phyloP scores from a whole-genome alignment of 2,888 invertebrate species.

The Nudaria mundana region DNA sequence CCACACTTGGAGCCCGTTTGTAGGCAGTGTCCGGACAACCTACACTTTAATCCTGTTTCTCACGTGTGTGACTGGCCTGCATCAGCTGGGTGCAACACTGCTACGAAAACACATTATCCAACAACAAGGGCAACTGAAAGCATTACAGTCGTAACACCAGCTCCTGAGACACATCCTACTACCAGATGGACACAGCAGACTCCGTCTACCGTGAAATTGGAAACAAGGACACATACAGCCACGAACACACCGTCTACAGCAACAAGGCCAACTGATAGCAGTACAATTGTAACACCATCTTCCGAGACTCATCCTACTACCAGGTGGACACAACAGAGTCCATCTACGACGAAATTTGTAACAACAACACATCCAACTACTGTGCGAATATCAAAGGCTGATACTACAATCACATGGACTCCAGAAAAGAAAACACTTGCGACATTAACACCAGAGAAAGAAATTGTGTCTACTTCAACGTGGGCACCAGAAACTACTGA shows the following conservation, averaged over 20 bases:
- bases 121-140: not conserved
- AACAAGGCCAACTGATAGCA: no score
- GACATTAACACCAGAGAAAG: not conserved
- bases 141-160: not conserved
- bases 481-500: not conserved
- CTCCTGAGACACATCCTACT: not conserved
- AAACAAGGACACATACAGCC: not conserved
- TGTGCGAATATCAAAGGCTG: no score
- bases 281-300: not conserved
- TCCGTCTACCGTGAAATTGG: not conserved
- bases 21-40: not conserved
- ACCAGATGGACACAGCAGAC: not conserved
- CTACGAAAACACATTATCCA: not conserved
- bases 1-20: not conserved
- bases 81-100: not conserved
- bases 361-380: no score
- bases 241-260: not conserved
- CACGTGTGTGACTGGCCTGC: not conserved
- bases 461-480: not conserved
- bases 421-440: no score
- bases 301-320: no score
- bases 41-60: not conserved
- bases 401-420: no score
- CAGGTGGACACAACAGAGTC: no score
- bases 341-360: no score